phyloP scores from a whole-genome alignment of 2,113 vertebrate species.

The Murina feae region DNA sequence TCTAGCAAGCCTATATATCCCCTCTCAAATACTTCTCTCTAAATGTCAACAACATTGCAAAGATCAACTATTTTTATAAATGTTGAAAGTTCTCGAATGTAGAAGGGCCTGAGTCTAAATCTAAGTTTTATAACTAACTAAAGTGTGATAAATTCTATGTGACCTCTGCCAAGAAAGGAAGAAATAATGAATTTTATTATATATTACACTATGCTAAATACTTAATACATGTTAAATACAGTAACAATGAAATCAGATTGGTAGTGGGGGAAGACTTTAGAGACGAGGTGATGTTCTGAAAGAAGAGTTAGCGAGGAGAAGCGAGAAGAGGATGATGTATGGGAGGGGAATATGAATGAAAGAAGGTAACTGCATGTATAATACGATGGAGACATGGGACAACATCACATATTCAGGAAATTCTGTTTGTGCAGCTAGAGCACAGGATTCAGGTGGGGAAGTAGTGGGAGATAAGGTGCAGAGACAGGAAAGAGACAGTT shows the following conservation, averaged over 20 bases:
- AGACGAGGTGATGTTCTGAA: background rate
- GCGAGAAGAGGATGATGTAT: background rate
- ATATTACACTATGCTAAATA: background rate
- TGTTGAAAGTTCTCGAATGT: background rate
- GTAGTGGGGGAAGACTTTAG: background rate
- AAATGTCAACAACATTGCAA: background rate
- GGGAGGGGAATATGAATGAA: background rate
- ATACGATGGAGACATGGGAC: background rate
- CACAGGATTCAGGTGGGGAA: background rate
- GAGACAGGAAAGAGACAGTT: background rate
- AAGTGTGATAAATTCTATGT: background rate
- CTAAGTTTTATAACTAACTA: background rate
- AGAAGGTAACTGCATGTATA: background rate
- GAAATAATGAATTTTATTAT: background rate
- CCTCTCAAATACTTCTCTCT: background rate
- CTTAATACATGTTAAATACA: background rate
- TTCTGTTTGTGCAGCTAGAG: background rate
- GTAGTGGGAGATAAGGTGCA: background rate
- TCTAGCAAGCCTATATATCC: background rate
- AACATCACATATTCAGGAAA: background rate
- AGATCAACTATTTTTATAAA: background rate
- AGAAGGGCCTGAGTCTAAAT: background rate
- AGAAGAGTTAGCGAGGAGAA: background rate
- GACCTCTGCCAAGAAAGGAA: background rate
- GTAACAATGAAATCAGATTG: background rate